Evolutionary conservation across 2,888 invertebrate genomes (phyloP).

Genomic region (Prosopocoilus inquinatus): DNA sequence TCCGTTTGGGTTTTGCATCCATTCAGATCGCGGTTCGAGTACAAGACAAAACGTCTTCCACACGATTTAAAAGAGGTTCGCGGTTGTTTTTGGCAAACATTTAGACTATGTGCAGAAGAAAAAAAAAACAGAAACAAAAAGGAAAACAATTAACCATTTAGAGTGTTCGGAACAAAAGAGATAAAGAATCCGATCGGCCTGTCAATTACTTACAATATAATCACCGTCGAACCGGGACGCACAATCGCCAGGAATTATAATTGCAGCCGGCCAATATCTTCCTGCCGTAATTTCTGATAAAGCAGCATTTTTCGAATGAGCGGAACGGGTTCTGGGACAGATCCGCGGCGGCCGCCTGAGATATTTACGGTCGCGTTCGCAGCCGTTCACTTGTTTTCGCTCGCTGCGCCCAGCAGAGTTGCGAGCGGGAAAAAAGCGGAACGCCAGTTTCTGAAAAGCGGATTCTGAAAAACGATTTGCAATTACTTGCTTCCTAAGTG

Average conservation of each 20-base stretch:
- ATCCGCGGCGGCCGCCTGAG: constrained; percentile 34
- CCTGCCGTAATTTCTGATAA: constrained; percentile 47
- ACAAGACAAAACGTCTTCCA: too few species aligned
- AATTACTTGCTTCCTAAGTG: too few species aligned
- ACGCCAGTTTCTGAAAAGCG: too few species aligned
- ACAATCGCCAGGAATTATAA: constrained; percentile 44
- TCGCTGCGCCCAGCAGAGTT: constrained; percentile 47
- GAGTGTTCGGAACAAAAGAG: background rate
- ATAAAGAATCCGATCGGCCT: constrained; percentile 22
- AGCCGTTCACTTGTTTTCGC: constrained; percentile 46
- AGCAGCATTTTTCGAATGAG: constrained; percentile 44
- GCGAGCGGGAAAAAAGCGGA: constrained; percentile 31
- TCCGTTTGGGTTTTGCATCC: too few species aligned
- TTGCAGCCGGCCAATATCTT: constrained; percentile 44
- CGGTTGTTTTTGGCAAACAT: too few species aligned
- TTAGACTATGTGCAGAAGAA: too few species aligned
- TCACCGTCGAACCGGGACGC: constrained; percentile 42
- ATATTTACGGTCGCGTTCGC: constrained; percentile 49
- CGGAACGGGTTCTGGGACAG: constrained; percentile 43
- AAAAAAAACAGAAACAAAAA: too few species aligned
- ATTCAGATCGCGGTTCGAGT: too few species aligned
- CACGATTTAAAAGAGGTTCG: too few species aligned
- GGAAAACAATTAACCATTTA: too few species aligned
- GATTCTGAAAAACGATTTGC: too few species aligned
- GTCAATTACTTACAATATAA: constrained; percentile 48